Percentiles rank a stretch among this genome's conserved stretches.
These are phyloP conservation scores for Tyrannus savana DNA, from an alignment of 2,113 vertebrate genomes.

Conservation along the genomic window DNA sequence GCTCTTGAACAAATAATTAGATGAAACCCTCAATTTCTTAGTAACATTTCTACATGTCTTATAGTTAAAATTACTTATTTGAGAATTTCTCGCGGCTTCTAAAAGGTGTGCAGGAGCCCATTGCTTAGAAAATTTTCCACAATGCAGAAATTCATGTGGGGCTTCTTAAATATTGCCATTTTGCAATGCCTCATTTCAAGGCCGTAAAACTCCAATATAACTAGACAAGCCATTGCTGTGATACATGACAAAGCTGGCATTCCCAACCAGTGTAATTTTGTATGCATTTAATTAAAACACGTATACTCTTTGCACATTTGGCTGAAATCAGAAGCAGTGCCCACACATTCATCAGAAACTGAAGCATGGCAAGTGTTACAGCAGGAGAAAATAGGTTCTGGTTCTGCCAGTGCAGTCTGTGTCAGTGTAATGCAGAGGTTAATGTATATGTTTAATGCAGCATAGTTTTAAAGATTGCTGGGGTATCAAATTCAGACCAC, in stretches of 20 bases:
- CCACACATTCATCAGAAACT: background rate
- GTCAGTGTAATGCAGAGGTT: background rate
- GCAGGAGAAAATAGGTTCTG: background rate
- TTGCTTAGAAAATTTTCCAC: background rate
- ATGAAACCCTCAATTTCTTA: background rate
- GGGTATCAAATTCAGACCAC: background rate
- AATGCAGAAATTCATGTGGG: background rate
- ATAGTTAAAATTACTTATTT: background rate
- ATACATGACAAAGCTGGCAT: background rate
- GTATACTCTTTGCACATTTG: background rate
- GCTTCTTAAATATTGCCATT: background rate
- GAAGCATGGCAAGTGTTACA: background rate
- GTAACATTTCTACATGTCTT: background rate
- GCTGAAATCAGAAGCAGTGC: background rate
- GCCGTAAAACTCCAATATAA: background rate
- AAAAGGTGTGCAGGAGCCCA: background rate
- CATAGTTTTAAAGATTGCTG: background rate
- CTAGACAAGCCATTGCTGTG: background rate
- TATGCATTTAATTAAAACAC: constrained; percentile 34
- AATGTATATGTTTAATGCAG: background rate
- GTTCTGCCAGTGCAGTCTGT: background rate
- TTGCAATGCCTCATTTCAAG: constrained; percentile 16
- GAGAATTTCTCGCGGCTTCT: background rate
- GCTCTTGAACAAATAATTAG: background rate
- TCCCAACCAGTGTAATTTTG: background rate